phyloP scores from a whole-genome alignment of 2,113 vertebrate genomes.

The Psammodynastes pulverulentus region DNA sequence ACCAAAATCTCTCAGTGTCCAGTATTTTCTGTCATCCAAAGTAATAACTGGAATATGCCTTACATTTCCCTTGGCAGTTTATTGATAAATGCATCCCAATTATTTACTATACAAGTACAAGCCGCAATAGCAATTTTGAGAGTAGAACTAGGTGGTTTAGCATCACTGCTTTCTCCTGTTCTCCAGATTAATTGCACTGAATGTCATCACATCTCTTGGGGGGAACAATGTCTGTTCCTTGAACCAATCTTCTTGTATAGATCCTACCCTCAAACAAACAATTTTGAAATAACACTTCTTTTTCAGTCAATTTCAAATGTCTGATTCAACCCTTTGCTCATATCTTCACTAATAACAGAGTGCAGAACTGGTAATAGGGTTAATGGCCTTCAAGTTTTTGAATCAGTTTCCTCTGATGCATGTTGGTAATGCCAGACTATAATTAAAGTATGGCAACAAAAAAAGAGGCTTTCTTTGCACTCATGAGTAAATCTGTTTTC shows the following conservation, averaged over 20 bases:
- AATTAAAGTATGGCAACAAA: neutral
- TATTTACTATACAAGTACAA: slow-evolving; percentile 9
- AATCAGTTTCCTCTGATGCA: neutral
- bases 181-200: slow-evolving; percentile 3
- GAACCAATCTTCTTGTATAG: slow-evolving; percentile 34
- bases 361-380: neutral
- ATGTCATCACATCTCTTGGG: neutral
- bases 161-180: neutral
- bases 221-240: slow-evolving; percentile 18
- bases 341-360: neutral
- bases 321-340: slow-evolving; percentile 5
- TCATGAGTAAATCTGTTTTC: neutral
- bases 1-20: neutral
- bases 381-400: neutral
- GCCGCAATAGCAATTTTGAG: slow-evolving; percentile 1
- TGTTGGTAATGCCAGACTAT: neutral
- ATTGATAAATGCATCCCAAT: slow-evolving; percentile 29
- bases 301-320: neutral
- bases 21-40: neutral
- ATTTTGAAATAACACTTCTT: slow-evolving; percentile 23
- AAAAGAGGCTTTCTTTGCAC: neutral
- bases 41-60: slow-evolving; percentile 1
- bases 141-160: neutral
- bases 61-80: neutral
- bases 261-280: slow-evolving; percentile 21